A percentile compares a stretch with the other conserved stretches of the same genome.
Conservation (phyloP, 2,113 vertebrate genomes). For the Emydocephalus ijimae region DNA sequence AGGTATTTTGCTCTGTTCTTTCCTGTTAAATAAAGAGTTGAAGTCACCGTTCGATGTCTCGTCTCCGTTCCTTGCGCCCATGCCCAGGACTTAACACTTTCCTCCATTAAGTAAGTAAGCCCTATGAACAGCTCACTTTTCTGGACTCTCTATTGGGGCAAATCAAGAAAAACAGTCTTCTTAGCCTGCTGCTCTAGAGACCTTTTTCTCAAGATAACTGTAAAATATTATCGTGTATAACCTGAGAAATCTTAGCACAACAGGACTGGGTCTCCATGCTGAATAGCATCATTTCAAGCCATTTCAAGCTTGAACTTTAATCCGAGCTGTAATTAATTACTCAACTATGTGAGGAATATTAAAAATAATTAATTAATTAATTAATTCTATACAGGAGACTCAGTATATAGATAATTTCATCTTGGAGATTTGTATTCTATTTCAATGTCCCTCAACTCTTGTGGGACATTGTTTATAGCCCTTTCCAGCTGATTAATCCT, state of each 20-base stretch:
- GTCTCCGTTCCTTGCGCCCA: too few species aligned
- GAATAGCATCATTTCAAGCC: not conserved
- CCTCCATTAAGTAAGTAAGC: not conserved
- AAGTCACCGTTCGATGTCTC: too few species aligned
- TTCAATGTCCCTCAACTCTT: not conserved
- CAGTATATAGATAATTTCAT: not conserved
- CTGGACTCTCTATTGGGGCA: not conserved
- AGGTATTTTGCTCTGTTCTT: too few species aligned
- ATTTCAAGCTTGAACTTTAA: not conserved
- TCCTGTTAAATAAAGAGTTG: too few species aligned
- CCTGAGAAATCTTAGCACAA: not conserved
- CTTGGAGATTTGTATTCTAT: not conserved
- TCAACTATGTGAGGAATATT: not conserved
- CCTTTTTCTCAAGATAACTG: not conserved
- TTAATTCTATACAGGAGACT: not conserved
- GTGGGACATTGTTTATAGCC: not conserved
- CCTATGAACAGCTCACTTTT: not conserved
- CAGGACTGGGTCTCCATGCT: not conserved
- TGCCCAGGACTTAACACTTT: too few species aligned
- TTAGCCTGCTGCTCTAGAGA: not conserved
- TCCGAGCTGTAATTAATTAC: not conserved
- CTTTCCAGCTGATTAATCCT: not conserved
- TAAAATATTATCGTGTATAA: not conserved
- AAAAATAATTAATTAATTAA: too few species aligned
- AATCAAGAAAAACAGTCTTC: not conserved